A percentile compares a stretch with the other conserved stretches of the same genome.
phyloP scores from a whole-genome alignment of 2,113 vertebrate genomes.

The Ardeotis arabs region DNA sequence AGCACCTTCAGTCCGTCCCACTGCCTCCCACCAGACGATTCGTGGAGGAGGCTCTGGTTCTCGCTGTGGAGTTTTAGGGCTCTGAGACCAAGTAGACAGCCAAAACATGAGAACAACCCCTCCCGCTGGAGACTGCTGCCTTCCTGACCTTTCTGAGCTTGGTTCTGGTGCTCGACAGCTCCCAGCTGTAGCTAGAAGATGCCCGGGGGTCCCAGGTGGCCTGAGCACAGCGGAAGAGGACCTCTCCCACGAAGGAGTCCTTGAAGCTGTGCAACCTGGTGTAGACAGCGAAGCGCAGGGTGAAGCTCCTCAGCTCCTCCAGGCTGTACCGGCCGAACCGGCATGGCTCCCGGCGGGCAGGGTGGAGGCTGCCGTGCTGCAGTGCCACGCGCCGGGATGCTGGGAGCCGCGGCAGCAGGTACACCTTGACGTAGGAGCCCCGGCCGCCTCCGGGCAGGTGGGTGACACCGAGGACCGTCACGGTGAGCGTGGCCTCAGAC shows the following conservation, averaged over 20 bases:
- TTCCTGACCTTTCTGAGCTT: conserved; percentile 80
- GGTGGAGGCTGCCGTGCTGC: conserved; percentile 65
- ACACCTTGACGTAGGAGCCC: conserved; percentile 69
- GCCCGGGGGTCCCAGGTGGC: conserved; percentile 70
- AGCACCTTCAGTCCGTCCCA: background rate
- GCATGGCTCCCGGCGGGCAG: conserved; percentile 66
- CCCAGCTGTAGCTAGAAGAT: conserved; percentile 65
- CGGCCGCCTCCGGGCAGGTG: conserved; percentile 31
- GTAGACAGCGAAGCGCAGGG: conserved; percentile 73
- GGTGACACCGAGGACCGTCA: conserved; percentile 75
- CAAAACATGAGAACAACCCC: background rate
- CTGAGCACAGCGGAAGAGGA: conserved; percentile 77
- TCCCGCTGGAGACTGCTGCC: fast-evolving
- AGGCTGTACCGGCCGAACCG: conserved; percentile 68
- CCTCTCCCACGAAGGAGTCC: conserved; percentile 74
- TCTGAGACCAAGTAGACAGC: background rate
- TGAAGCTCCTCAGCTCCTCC: conserved; percentile 73
- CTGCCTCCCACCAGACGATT: background rate
- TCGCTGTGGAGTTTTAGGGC: background rate
- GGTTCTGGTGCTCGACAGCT: conserved; percentile 73
- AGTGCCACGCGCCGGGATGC: conserved; percentile 11
- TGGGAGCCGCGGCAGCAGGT: conserved; percentile 69
- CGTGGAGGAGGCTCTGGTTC: background rate
- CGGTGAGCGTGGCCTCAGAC: conserved; percentile 57
- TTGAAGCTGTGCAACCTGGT: conserved; percentile 72